phyloP scores from a whole-genome alignment of 2,888 invertebrate species.

The Scaptodrosophila latifasciaeformis region DNA sequence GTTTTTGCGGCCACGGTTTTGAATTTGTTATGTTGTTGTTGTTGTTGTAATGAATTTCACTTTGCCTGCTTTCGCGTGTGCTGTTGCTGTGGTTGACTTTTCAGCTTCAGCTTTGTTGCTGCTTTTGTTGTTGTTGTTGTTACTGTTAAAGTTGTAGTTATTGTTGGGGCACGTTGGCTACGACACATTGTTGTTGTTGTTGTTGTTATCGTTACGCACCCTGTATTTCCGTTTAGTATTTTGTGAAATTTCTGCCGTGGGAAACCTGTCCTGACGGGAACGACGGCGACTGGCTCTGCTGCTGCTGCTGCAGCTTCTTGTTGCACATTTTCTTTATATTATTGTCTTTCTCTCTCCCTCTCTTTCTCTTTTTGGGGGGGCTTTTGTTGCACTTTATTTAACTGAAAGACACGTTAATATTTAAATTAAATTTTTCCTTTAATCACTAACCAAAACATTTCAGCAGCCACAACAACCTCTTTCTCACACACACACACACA shows the following conservation, averaged over 20 bases:
- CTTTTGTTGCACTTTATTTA: constrained; percentile 14
- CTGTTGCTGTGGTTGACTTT: constrained; percentile 21
- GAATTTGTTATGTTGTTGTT: constrained; percentile 29
- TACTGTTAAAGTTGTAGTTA: constrained; percentile 5
- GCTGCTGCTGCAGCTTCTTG: constrained; percentile 19
- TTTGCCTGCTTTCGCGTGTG: constrained; percentile 54
- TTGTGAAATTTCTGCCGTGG: constrained; percentile 39
- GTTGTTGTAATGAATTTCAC: constrained; percentile 58
- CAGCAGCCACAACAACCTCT: constrained; percentile 21
- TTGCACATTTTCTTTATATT: constrained; percentile 28
- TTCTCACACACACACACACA: constrained; percentile 6
- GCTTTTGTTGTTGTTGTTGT: constrained; percentile 21
- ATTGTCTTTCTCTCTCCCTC: neutral
- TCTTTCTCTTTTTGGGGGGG: neutral
- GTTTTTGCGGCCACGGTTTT: constrained; percentile 49
- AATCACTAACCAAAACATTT: constrained; percentile 13
- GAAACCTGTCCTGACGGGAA: constrained; percentile 51
- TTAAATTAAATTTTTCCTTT: constrained; percentile 18
- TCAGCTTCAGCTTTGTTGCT: constrained; percentile 17
- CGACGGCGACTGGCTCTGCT: constrained; percentile 15
- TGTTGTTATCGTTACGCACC: constrained; percentile 25
- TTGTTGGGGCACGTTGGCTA: constrained; percentile 20
- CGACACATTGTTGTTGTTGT: constrained; percentile 29
- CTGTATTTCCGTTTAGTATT: constrained; percentile 22
- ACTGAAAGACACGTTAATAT: constrained; percentile 11